Evolutionary conservation across 2,797 vertebrate genomes (phyloP).

Genomic region (Leucoraja ocellata): DNA sequence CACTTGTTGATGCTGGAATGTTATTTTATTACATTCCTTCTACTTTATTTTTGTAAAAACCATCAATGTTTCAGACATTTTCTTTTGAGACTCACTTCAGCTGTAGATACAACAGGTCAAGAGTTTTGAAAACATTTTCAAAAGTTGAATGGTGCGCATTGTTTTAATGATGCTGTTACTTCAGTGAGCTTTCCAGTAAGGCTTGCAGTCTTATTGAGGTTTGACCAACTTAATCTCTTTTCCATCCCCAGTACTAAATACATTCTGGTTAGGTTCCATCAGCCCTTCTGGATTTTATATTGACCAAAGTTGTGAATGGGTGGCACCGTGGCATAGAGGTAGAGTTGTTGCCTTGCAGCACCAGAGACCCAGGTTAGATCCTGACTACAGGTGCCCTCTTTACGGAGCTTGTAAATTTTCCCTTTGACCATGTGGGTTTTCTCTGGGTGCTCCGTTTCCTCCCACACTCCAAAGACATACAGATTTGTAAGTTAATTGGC

Average conservation of each 20-base stretch:
- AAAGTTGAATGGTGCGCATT: not conserved
- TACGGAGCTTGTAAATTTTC: no score
- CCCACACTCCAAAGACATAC: no score
- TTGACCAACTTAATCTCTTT: not conserved
- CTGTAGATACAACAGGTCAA: not conserved
- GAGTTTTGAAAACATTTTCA: not conserved
- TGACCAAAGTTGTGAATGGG: not conserved
- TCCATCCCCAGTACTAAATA: no score
- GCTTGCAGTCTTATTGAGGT: not conserved
- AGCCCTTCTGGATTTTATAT: not conserved
- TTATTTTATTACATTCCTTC: not conserved
- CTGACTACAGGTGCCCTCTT: no score
- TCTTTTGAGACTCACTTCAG: slow-evolving; percentile 11
- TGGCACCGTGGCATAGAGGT: no score
- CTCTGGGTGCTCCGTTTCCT: no score
- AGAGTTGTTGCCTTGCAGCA: no score
- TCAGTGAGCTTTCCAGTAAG: not conserved
- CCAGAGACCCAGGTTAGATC: no score
- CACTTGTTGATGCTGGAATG: not conserved
- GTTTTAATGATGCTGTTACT: not conserved
- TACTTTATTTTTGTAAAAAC: not conserved
- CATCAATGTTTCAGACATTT: not conserved
- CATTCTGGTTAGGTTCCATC: not conserved
- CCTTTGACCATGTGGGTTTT: no score
- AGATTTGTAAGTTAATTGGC: no score